phyloP scores from a whole-genome alignment of 2,888 invertebrate genomes.

The Himalopsyche japonica region DNA sequence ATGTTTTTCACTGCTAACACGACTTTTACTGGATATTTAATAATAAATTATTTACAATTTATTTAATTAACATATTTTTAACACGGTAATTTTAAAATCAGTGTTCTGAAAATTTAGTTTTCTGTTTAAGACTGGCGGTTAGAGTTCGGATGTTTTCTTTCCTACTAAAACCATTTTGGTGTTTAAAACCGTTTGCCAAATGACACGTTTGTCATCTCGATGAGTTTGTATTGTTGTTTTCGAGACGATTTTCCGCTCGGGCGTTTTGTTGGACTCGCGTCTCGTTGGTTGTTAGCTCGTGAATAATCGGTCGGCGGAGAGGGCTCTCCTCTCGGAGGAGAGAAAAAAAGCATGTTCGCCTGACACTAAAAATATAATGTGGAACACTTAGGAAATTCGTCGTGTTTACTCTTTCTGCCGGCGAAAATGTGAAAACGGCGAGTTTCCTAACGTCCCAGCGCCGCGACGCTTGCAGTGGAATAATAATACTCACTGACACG shows the following conservation, averaged over 20 bases:
- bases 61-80: no score
- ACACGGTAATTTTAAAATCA: no score
- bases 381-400: neutral
- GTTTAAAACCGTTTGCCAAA: neutral
- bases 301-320: neutral
- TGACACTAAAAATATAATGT: neutral
- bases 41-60: no score
- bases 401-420: neutral
- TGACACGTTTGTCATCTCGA: neutral
- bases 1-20: no score
- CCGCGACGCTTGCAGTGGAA: neutral
- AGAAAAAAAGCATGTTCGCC: neutral
- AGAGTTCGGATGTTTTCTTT: neutral
- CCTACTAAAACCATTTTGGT: neutral
- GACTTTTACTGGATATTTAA: no score
- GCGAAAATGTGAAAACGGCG: neutral
- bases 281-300: no score
- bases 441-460: neutral
- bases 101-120: no score
- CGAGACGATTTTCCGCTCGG: no score
- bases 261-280: no score
- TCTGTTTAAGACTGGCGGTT: no score
- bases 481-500: neutral
- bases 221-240: neutral
- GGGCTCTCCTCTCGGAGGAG: neutral